phyloP scores from a whole-genome alignment of 2,888 invertebrate species.

The Polydrusus tereticollis region DNA sequence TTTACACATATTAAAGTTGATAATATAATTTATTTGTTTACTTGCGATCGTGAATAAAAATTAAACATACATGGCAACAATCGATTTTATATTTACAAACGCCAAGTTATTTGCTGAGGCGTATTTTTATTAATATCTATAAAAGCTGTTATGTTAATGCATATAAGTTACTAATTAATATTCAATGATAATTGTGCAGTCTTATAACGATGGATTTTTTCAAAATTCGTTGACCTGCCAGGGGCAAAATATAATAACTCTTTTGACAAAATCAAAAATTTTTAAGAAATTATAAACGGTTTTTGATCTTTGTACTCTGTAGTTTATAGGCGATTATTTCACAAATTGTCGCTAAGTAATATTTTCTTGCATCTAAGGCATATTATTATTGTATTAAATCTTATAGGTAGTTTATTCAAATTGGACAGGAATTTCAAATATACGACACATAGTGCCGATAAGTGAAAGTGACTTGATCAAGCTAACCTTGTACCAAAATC shows the following conservation, averaged over 20 bases:
- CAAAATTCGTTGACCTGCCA: not conserved
- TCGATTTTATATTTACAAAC: slow-evolving; percentile 5
- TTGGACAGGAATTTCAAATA: not conserved
- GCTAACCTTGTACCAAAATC: slow-evolving; percentile 15
- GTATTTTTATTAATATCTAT: not conserved
- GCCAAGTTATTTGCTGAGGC: not conserved
- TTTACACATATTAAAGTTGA: not conserved
- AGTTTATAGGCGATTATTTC: too few species aligned
- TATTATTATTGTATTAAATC: too few species aligned
- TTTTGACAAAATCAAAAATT: too few species aligned
- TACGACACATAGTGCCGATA: not conserved
- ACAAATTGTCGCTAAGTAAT: too few species aligned
- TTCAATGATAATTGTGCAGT: not conserved
- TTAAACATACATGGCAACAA: slow-evolving; percentile 10
- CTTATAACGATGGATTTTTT: not conserved
- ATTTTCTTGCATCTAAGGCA: not conserved
- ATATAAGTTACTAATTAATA: not conserved
- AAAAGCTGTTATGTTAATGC: slow-evolving; percentile 7
- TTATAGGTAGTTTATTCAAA: not conserved
- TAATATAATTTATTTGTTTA: slow-evolving; percentile 10
- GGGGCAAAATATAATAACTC: too few species aligned
- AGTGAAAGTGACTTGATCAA: slow-evolving; percentile 9
- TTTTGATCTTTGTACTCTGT: too few species aligned
- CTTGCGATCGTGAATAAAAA: not conserved
- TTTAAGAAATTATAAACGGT: too few species aligned